A percentile compares a stretch with the other conserved stretches of the same genome.
Evolutionary conservation across 2,888 invertebrate species (phyloP).

Genomic region (Exephanes ischioxanthus): DNA sequence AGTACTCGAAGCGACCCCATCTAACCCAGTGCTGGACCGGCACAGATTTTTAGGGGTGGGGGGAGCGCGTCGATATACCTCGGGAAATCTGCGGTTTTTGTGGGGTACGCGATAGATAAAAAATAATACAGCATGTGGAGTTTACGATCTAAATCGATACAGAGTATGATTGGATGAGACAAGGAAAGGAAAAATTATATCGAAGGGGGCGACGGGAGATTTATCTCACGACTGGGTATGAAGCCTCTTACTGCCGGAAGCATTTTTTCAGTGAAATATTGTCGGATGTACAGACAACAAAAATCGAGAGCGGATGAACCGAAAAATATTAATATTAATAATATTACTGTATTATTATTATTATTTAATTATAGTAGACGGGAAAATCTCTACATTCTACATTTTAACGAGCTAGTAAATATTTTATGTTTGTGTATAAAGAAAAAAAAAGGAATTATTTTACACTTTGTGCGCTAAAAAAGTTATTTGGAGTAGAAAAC

Average conservation of each 20-base stretch:
- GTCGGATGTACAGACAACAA: background rate
- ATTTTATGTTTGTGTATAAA: too few species aligned
- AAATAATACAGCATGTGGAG: background rate
- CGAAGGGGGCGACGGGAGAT: background rate
- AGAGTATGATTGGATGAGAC: constrained; percentile 1
- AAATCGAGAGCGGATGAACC: background rate
- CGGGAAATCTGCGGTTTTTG: background rate
- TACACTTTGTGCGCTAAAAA: too few species aligned
- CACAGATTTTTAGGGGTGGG: constrained; percentile 6
- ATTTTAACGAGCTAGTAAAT: too few species aligned
- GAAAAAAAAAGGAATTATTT: too few species aligned
- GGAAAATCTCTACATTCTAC: too few species aligned
- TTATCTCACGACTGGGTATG: background rate
- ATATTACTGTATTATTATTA: too few species aligned
- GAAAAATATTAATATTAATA: too few species aligned
- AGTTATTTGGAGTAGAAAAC: too few species aligned
- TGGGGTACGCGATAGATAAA: background rate
- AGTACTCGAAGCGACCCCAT: background rate
- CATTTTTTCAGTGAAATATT: background rate
- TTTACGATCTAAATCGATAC: background rate
- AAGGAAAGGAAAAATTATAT: background rate
- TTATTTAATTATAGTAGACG: too few species aligned
- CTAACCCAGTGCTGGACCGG: background rate
- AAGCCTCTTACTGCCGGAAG: background rate
- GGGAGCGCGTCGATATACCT: background rate